Conservation (phyloP, 2,113 vertebrate genomes). For the Clarias gariepinus region DNA sequence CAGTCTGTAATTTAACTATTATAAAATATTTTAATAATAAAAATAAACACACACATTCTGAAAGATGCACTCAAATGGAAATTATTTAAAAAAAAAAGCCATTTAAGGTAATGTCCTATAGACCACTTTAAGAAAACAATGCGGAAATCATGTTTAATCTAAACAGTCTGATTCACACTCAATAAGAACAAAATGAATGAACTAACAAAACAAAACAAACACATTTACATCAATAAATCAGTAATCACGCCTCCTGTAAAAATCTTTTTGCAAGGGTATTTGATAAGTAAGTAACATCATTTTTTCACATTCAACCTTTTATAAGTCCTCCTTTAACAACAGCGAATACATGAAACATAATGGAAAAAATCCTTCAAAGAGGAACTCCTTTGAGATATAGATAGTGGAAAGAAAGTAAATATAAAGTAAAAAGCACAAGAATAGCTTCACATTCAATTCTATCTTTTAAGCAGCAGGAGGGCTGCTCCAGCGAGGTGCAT, state of each 20-base stretch:
- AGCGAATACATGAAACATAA: slow-evolving; percentile 29
- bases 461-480: slow-evolving; percentile 37
- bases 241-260: background rate
- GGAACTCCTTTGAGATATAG: slow-evolving; percentile 28
- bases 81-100: background rate
- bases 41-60: background rate
- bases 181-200: background rate
- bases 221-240: background rate
- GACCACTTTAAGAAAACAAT: background rate
- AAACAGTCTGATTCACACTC: background rate
- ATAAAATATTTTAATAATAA: background rate
- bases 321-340: slow-evolving; percentile 10
- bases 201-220: background rate
- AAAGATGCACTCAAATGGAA: background rate
- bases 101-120: background rate
- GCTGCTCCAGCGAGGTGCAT: slow-evolving; percentile 34
- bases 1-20: background rate
- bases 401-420: slow-evolving; percentile 15
- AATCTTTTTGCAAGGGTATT: background rate
- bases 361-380: slow-evolving; percentile 49
- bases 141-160: background rate
- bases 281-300: slow-evolving; percentile 8
- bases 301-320: slow-evolving; percentile 22
- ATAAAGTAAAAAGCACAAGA: slow-evolving; percentile 20
- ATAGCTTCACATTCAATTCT: slow-evolving; percentile 41